phyloP scores from a whole-genome alignment of 2,113 vertebrate genomes.

The Lophura nycthemera region DNA sequence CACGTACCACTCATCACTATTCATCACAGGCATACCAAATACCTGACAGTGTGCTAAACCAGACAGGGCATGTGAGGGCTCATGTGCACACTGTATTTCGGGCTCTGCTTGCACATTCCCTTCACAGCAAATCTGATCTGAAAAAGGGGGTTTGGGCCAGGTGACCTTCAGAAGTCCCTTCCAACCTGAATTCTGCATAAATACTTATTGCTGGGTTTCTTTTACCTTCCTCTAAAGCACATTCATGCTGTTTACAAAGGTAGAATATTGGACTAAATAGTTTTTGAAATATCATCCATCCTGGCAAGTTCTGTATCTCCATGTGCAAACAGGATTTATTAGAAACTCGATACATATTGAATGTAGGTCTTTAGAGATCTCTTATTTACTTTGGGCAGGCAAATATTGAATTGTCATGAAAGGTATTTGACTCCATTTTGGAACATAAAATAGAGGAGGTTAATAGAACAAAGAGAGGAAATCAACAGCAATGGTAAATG shows the following conservation, averaged over 20 bases:
- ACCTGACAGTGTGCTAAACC: neutral
- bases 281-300: slow-evolving; percentile 58
- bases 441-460: neutral
- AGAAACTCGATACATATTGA: slow-evolving; percentile 55
- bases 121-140: neutral
- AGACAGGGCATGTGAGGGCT: accelerated
- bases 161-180: neutral
- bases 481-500: neutral
- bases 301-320: slow-evolving; percentile 43
- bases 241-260: neutral
- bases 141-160: neutral
- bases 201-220: neutral
- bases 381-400: slow-evolving; percentile 54
- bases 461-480: slow-evolving; percentile 42
- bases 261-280: slow-evolving; percentile 10
- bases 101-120: neutral
- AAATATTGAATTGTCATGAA: slow-evolving; percentile 50
- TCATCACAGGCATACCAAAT: neutral
- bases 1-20: accelerated
- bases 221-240: neutral
- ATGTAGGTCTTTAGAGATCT: slow-evolving; percentile 39
- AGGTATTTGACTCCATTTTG: slow-evolving; percentile 50
- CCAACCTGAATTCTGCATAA: neutral
- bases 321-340: slow-evolving; percentile 62
- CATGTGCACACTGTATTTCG: neutral